Conservation (phyloP, 2,113 vertebrate species). For the Pangasianodon gigas region DNA sequence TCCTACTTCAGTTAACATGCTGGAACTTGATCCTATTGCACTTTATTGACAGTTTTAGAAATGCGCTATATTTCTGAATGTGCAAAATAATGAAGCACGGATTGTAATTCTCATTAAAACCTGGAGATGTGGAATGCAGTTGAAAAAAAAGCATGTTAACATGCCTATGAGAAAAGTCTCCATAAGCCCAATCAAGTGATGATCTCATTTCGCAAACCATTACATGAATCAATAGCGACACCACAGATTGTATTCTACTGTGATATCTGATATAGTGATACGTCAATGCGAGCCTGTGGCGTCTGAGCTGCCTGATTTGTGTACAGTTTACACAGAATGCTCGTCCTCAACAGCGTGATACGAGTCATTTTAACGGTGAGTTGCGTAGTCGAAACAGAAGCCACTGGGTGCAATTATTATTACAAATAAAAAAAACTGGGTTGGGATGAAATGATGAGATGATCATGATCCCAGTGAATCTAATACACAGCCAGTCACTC, state of each 20-base stretch:
- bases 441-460: slow-evolving; percentile 4
- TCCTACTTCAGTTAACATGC: not conserved
- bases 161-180: not conserved
- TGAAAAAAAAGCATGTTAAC: not conserved
- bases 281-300: no score
- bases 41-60: not conserved
- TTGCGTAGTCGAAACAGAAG: no score
- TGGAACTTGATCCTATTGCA: not conserved
- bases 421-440: not conserved
- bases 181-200: not conserved
- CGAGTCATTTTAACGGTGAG: not conserved
- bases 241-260: not conserved
- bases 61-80: not conserved
- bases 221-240: not conserved
- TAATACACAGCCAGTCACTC: not conserved
- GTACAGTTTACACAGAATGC: not conserved
- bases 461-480: not conserved
- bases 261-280: not conserved
- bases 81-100: not conserved
- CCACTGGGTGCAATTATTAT: not conserved
- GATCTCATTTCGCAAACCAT: not conserved
- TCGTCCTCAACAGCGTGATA: not conserved
- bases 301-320: not conserved
- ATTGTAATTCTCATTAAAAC: not conserved
- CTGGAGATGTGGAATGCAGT: not conserved